These are phyloP conservation scores for Suillia variegata DNA, from an alignment of 2,888 invertebrate species.

Conservation along the genomic window DNA sequence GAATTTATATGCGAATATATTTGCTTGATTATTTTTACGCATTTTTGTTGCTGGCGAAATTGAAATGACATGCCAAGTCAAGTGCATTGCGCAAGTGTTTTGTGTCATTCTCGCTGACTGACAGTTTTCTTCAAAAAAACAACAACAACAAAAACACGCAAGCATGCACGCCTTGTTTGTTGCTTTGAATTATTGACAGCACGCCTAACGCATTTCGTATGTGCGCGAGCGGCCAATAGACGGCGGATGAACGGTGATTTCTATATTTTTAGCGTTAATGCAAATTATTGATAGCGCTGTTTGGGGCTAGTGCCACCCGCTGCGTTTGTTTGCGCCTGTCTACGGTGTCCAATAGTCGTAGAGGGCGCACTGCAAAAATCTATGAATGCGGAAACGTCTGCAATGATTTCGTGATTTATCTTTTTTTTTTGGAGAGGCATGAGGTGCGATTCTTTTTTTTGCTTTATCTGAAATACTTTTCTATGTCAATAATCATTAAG, in stretches of 20 bases:
- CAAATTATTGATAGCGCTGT: too few species aligned
- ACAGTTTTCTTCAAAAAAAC: too few species aligned
- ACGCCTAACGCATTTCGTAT: not conserved
- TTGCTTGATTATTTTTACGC: too few species aligned
- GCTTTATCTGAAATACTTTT: too few species aligned
- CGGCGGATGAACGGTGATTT: too few species aligned
- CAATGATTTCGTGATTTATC: slow-evolving; percentile 5
- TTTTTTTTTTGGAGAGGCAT: slow-evolving; percentile 1
- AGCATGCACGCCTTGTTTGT: not conserved
- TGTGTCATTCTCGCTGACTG: too few species aligned
- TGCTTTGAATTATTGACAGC: slow-evolving; percentile 4
- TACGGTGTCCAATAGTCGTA: not conserved
- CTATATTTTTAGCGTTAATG: too few species aligned
- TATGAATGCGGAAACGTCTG: slow-evolving; percentile 9
- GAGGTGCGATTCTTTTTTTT: too few species aligned
- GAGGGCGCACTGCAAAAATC: not conserved
- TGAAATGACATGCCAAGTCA: not conserved
- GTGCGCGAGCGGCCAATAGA: too few species aligned
- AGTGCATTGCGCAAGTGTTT: not conserved
- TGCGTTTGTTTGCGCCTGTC: not conserved
- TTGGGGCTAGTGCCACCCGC: too few species aligned
- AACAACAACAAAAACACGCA: too few species aligned
- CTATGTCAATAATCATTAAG: too few species aligned
- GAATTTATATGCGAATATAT: not conserved
- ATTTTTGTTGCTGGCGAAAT: not conserved